Evolutionary conservation across 2,888 invertebrate species (phyloP).

Genomic region (Tachina fera): DNA sequence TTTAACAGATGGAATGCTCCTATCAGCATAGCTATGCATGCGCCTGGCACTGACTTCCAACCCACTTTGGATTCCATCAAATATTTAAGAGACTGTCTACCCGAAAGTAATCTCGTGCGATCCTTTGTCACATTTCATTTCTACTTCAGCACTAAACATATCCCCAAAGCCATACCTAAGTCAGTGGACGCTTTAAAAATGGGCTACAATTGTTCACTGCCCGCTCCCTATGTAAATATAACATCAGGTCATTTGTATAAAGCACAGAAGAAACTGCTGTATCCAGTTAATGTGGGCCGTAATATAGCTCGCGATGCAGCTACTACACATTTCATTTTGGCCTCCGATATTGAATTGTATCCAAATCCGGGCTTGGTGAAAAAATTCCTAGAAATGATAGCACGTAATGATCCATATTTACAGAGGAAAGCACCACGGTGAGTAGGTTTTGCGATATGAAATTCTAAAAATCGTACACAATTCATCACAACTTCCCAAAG

Average conservation of each 20-base stretch:
- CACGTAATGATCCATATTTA: constrained; percentile 88
- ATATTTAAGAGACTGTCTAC: constrained; percentile 90
- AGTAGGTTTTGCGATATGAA: constrained; percentile 46
- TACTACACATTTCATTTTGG: constrained; percentile 91
- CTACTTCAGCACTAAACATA: constrained; percentile 93
- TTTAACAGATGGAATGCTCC: constrained; percentile 91
- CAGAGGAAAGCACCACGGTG: constrained; percentile 84
- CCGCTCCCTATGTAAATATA: constrained; percentile 88
- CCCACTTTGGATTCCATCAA: constrained; percentile 91
- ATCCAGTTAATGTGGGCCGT: constrained; percentile 95
- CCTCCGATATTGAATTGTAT: constrained; percentile 95
- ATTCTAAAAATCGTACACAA: too few relatives aligned
- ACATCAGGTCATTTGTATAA: constrained; percentile 89
- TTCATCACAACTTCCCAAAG: too few relatives aligned
- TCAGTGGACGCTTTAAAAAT: constrained; percentile 86
- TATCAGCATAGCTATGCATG: constrained; percentile 93
- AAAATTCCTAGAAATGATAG: constrained; percentile 93
- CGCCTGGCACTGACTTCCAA: constrained; percentile 92
- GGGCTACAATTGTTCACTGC: constrained; percentile 88
- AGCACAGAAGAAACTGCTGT: constrained; percentile 90
- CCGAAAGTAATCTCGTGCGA: constrained; percentile 87
- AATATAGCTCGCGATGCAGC: constrained; percentile 94
- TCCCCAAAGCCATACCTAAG: constrained; percentile 89
- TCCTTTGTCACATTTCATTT: constrained; percentile 94
- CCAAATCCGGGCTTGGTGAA: constrained; percentile 92